Evolutionary conservation across 2,797 vertebrate species (phyloP), one percentile per base, ranked within the genome.

Genomic region (Morus bassanus): DNA sequence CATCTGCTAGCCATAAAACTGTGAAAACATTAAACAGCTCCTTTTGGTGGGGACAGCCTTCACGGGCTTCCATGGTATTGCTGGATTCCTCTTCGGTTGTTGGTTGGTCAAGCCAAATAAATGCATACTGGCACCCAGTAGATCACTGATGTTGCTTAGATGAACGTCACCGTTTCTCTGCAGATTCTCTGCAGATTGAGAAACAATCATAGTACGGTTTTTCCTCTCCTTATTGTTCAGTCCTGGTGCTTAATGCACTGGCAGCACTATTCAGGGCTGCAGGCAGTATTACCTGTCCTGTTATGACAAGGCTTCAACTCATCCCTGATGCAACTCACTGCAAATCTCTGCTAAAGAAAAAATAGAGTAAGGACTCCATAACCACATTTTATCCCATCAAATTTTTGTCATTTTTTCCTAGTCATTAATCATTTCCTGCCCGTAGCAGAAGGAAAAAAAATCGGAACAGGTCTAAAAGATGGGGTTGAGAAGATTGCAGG

Each of bases 121-220:
- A 16, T 13, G 8, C 15, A 4, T 54, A 18, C 31, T 33, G 35
- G n/a, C 28, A 41, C 10, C 10, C 28, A 14, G 57, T 18, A 11
- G 15, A n/a, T 85, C 45, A 23, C 25, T 2, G 1, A 1, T 30
- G 15, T 18, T 33, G 48, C 27, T 43, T 22, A 25, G 50, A 7
- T 50, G 75, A 39, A 2, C 21, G 2, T 83, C 46, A 19, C 19
- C 2, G 1, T 80, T 88, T 63, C 56, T 48, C 43, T 70, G 30
- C 46, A 76, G 39, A 1, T 88, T 63, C 56, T 48, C 43, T 70
- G 30, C 46, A 76, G 39, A 1, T 15, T 57, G 43, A 70, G 56
- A 67, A 60, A 7, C 18, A 37, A 3, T 51, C 64, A 4, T 5
- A 35, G 13, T 18, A 21, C 0, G 0, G 0, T 4, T 46, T 69